Conservation (phyloP, 2,797 vertebrate species). For the Selene dorsalis region DNA sequence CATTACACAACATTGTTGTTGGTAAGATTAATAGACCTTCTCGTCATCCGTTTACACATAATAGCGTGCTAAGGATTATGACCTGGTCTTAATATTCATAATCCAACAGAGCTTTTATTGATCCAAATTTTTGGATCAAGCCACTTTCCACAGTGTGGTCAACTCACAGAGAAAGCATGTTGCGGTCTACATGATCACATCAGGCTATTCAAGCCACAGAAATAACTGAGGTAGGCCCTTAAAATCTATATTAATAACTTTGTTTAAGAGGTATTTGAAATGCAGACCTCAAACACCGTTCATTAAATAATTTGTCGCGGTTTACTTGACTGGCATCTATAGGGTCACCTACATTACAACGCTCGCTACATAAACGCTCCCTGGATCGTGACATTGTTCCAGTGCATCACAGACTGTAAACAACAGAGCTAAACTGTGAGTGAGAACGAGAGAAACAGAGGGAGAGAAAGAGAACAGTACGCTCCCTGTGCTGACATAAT, state of each 20-base stretch:
- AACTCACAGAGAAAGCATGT: neutral
- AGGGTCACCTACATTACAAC: neutral
- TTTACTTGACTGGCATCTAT: neutral
- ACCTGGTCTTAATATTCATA: conserved; percentile 43
- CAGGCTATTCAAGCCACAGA: neutral
- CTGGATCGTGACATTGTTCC: conserved; percentile 41
- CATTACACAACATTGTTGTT: conserved; percentile 20
- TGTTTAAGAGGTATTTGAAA: neutral
- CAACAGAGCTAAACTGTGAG: conserved; percentile 58
- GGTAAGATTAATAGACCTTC: conserved; percentile 38
- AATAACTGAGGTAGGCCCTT: neutral
- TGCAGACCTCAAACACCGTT: neutral
- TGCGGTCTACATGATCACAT: neutral
- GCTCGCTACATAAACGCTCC: neutral
- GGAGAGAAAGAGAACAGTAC: conserved; percentile 70
- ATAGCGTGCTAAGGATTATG: conserved; percentile 51
- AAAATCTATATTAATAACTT: neutral
- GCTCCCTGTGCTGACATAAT: conserved; percentile 78
- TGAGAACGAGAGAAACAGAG: conserved; percentile 51
- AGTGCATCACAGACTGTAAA: conserved; percentile 54
- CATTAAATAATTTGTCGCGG: neutral
- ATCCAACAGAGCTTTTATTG: conserved; percentile 55
- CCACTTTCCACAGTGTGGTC: neutral
- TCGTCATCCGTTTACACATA: conserved; percentile 45
- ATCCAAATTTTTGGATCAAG: conserved; percentile 40